phyloP scores from a whole-genome alignment of 2,113 vertebrate genomes.

The Rhinopithecus roxellana region DNA sequence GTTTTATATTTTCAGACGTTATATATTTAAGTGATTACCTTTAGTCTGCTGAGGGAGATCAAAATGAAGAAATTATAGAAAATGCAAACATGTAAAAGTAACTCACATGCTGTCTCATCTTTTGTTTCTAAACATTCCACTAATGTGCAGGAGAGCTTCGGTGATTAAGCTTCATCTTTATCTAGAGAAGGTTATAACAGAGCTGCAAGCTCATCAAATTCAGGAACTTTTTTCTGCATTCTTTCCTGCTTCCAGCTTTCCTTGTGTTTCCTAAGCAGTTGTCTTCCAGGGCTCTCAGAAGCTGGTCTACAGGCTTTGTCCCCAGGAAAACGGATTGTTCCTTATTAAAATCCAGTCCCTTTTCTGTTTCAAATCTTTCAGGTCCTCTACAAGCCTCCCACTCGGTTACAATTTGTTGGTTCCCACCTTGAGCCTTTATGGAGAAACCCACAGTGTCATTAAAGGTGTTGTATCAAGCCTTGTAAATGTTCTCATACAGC shows the following conservation, averaged over 20 bases:
- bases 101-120: neutral
- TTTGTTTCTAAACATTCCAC: neutral
- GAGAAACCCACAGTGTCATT: neutral
- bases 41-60: neutral
- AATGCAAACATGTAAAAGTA: neutral
- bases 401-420: neutral
- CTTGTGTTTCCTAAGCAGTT: neutral
- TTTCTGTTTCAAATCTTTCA: neutral
- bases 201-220: neutral
- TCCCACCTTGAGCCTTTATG: neutral
- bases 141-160: neutral
- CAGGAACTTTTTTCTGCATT: neutral
- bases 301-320: neutral
- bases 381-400: neutral
- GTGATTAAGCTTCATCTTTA: neutral
- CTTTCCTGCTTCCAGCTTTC: neutral
- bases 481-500: neutral
- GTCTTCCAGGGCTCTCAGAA: neutral
- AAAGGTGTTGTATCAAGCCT: neutral
- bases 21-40: neutral
- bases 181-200: neutral
- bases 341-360: neutral
- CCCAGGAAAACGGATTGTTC: neutral
- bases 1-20: conserved; percentile 18
- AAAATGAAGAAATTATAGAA: neutral